Evolutionary conservation across 2,113 vertebrate genomes (phyloP).

Genomic region (Corythoichthys haematopterus): DNA sequence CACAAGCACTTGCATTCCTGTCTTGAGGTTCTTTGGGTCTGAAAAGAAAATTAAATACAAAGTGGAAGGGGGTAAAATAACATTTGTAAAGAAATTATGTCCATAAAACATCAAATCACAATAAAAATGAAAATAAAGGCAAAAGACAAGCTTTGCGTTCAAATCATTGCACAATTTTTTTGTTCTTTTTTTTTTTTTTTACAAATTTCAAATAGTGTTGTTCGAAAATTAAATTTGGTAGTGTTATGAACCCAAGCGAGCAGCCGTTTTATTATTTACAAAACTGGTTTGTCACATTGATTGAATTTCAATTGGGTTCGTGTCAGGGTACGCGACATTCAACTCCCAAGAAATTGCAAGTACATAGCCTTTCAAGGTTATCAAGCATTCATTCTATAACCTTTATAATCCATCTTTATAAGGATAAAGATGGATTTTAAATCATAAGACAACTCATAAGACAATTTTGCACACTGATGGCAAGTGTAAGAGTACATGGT

Average conservation of each 20-base stretch:
- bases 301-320: neutral
- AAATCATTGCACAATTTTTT: slow-evolving; percentile 49
- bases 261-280: slow-evolving; percentile 16
- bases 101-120: neutral
- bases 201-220: slow-evolving; percentile 32
- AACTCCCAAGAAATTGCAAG: no score
- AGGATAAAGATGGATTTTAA: no score
- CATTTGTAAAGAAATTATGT: neutral
- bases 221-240: slow-evolving; percentile 50
- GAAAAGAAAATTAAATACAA: neutral
- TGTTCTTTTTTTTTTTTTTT: slow-evolving; percentile 20
- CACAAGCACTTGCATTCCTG: neutral
- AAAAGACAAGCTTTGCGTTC: slow-evolving; percentile 8
- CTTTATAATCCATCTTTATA: no score
- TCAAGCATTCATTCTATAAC: no score
- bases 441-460: no score
- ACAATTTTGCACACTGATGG: no score
- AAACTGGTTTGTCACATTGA: slow-evolving; percentile 8
- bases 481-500: no score
- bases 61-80: neutral
- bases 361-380: no score
- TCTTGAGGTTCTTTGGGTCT: slow-evolving; percentile 2
- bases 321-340: no score
- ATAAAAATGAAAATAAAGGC: slow-evolving; percentile 25
- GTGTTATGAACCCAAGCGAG: slow-evolving; percentile 19